Evolutionary conservation across 2,888 invertebrate genomes (phyloP).

Genomic region (Entomobrya proxima): DNA sequence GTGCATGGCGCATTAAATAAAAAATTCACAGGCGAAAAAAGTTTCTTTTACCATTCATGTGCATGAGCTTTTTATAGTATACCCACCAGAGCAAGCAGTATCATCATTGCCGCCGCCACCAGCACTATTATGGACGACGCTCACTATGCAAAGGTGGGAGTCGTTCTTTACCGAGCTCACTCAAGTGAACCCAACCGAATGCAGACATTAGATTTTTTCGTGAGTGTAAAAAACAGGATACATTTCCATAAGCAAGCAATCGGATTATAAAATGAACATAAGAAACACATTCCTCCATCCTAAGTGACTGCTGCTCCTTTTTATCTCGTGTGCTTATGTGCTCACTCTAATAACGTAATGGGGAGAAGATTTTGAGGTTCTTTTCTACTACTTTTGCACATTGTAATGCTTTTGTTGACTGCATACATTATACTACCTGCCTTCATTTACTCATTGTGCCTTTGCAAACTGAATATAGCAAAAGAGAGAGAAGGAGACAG

Average conservation of each 20-base stretch:
- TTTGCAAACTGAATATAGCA: too few species aligned
- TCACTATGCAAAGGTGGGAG: slow-evolving; percentile 48
- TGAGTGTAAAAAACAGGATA: slow-evolving; percentile 60
- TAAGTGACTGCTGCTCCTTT: neutral
- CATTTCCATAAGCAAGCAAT: slow-evolving; percentile 64
- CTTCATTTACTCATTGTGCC: too few species aligned
- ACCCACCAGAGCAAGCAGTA: neutral
- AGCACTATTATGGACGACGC: neutral
- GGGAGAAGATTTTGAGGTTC: slow-evolving; percentile 1
- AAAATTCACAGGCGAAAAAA: neutral
- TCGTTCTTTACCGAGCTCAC: slow-evolving; percentile 50
- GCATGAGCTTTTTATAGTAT: too few species aligned
- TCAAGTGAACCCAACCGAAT: slow-evolving; percentile 61
- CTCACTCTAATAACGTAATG: slow-evolving; percentile 1
- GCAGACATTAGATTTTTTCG: slow-evolving; percentile 37
- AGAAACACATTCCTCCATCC: slow-evolving; percentile 54
- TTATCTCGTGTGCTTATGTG: neutral
- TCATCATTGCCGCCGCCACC: neutral
- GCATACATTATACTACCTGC: neutral
- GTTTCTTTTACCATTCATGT: slow-evolving; percentile 2
- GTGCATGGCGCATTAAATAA: slow-evolving; percentile 3
- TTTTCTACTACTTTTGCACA: slow-evolving; percentile 21
- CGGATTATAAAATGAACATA: slow-evolving; percentile 62
- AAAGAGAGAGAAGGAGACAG: neutral
- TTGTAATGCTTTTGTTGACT: slow-evolving; percentile 4